These are phyloP conservation scores for Nycticebus coucang DNA, from an alignment of 2,113 vertebrate species.

Conservation along the genomic window DNA sequence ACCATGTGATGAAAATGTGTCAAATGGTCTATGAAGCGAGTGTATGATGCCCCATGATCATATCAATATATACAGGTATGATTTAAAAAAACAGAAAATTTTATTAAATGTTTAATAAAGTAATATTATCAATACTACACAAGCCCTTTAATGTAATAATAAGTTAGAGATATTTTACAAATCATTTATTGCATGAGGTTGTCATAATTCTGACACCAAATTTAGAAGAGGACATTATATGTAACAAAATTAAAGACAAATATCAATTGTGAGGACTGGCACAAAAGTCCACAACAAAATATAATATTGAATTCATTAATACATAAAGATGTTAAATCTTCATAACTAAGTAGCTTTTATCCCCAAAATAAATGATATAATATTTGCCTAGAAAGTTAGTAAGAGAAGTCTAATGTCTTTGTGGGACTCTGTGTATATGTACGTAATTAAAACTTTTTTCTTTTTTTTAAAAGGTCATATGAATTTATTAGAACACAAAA, in stretches of 20 bases:
- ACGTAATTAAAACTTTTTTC: not conserved
- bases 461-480: not conserved
- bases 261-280: not conserved
- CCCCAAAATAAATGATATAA: not conserved
- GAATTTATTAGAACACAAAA: not conserved
- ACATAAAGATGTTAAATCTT: not conserved
- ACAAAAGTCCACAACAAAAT: not conserved
- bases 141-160: not conserved
- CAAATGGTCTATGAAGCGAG: too few relatives aligned
- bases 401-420: not conserved
- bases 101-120: constrained; percentile 36
- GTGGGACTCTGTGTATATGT: not conserved
- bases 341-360: not conserved
- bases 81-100: too few relatives aligned
- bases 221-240: not conserved
- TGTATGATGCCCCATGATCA: too few relatives aligned
- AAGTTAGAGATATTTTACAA: not conserved
- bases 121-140: not conserved
- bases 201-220: not conserved
- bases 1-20: too few relatives aligned
- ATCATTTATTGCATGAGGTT: not conserved
- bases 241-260: not conserved
- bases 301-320: not conserved
- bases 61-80: too few relatives aligned
- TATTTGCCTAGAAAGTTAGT: not conserved